Conservation (phyloP, 2,888 invertebrate genomes). For the Harmothoe impar region DNA sequence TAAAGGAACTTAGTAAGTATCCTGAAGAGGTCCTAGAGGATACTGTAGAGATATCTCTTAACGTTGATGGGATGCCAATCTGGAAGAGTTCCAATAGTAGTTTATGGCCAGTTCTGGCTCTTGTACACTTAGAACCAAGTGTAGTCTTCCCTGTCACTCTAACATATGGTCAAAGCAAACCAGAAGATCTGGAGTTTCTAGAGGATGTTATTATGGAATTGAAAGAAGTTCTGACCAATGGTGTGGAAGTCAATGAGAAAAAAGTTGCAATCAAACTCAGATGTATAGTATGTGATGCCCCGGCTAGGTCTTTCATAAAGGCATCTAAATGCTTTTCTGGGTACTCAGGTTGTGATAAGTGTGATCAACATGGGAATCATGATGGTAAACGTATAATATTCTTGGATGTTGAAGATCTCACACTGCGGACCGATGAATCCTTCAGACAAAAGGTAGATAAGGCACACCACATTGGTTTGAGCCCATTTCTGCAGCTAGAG, state of each 20-base stretch:
- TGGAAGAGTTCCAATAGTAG: constrained; percentile 16
- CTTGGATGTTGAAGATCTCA: background rate
- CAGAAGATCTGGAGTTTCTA: constrained; percentile 54
- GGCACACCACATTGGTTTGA: constrained; percentile 25
- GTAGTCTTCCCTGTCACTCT: constrained; percentile 49
- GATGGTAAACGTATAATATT: constrained; percentile 37
- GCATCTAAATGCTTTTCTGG: constrained; percentile 64
- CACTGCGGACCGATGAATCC: background rate
- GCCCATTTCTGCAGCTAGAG: constrained; percentile 55
- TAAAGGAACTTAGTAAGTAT: too few species aligned
- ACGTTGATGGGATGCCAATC: constrained; percentile 58
- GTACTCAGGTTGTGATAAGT: constrained; percentile 68
- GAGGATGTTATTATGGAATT: constrained; percentile 1
- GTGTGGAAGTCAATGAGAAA: background rate
- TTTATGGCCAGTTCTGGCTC: constrained; percentile 50
- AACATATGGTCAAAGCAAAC: constrained; percentile 46
- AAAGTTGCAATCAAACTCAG: constrained; percentile 14
- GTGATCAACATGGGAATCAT: constrained; percentile 63
- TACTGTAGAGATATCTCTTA: constrained; percentile 52
- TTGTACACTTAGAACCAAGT: constrained; percentile 3
- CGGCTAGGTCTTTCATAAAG: constrained; percentile 67
- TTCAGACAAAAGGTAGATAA: constrained; percentile 11
- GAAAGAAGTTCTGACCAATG: background rate
- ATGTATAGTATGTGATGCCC: constrained; percentile 68
- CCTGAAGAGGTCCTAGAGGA: too few species aligned